phyloP scores from a whole-genome alignment of 2,113 vertebrate species.

The Oryzias melastigma region DNA sequence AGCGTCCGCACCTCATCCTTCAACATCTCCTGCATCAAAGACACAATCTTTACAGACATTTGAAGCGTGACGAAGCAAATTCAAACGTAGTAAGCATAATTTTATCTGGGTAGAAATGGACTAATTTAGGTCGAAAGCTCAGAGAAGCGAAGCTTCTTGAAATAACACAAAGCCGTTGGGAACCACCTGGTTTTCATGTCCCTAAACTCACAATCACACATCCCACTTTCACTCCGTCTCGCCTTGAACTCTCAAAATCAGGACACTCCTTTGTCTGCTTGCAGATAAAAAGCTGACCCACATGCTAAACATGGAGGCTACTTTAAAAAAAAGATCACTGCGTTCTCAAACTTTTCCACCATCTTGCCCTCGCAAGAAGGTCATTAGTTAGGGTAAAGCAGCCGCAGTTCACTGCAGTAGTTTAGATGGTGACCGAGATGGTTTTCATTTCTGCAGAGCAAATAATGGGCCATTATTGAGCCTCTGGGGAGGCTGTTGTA shows the following conservation, averaged over 20 bases:
- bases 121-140: constrained; percentile 57
- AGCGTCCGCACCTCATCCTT: constrained; percentile 96
- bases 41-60: background rate
- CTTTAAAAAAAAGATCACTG: constrained; percentile 43
- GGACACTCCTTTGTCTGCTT: constrained; percentile 56
- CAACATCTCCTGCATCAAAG: constrained; percentile 88
- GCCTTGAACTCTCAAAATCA: constrained; percentile 47
- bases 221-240: constrained; percentile 46
- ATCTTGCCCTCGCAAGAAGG: constrained; percentile 27
- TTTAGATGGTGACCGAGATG: constrained; percentile 1
- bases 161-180: constrained; percentile 63
- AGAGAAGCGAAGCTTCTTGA: constrained; percentile 49
- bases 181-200: constrained; percentile 62
- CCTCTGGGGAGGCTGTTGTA: background rate
- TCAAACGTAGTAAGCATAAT: background rate
- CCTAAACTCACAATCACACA: constrained; percentile 53
- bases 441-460: constrained; percentile 13
- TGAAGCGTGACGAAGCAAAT: too few species aligned
- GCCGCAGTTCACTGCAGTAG: constrained; percentile 2
- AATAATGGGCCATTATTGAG: background rate
- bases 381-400: constrained; percentile 23
- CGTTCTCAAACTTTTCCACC: constrained; percentile 44
- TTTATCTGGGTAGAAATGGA: constrained; percentile 1
- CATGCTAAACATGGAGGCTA: constrained; percentile 64
- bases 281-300: constrained; percentile 66